Conservation (phyloP, 1,140 invertebrate genomes). For the Lepidurus apus region DNA sequence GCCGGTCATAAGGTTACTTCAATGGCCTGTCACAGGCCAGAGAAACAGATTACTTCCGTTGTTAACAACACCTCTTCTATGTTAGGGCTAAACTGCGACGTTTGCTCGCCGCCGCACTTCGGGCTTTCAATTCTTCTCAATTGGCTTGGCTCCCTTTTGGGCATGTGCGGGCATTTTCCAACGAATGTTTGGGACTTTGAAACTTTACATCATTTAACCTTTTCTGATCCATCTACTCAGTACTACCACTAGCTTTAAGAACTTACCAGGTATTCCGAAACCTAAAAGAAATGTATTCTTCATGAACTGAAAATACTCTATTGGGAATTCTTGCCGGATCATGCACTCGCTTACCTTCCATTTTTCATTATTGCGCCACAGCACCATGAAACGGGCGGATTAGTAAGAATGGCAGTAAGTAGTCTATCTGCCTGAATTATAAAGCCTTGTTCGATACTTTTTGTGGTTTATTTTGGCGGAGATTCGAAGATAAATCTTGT, state of each 20-base stretch:
- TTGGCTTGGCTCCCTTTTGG: not conserved
- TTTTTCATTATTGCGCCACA: too few species aligned
- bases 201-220: not conserved
- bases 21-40: slow-evolving; percentile 1
- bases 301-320: too few species aligned
- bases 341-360: not conserved
- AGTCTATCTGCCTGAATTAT: too few species aligned
- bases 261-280: not conserved
- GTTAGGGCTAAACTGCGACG: not conserved
- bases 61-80: not conserved
- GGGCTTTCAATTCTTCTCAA: not conserved
- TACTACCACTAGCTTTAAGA: not conserved
- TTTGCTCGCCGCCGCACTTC: not conserved
- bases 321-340: too few species aligned
- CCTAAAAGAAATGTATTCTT: not conserved
- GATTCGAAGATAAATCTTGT: too few species aligned
- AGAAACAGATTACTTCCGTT: slow-evolving; percentile 22
- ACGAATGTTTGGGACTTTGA: not conserved
- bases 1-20: slow-evolving; percentile 17
- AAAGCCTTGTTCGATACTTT: too few species aligned
- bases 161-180: not conserved
- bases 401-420: too few species aligned
- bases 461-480: too few species aligned
- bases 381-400: too few species aligned
- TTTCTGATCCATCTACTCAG: too few species aligned